Evolutionary conservation across 2,888 invertebrate species (phyloP).

Genomic region (Drosophila infuscata): DNA sequence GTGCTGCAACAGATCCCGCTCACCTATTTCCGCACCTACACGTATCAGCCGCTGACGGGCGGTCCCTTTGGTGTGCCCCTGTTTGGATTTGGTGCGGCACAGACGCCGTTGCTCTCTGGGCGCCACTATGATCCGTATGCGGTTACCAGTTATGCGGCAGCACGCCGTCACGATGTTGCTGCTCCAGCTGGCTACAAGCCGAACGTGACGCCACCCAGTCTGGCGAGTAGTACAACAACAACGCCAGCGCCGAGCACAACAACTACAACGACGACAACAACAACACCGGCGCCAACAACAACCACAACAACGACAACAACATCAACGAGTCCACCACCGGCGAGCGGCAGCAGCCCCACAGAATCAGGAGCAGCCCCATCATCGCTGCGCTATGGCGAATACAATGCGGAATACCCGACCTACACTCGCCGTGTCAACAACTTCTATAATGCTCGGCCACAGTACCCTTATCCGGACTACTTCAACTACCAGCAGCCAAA

Average conservation of each 20-base stretch:
- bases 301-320: constrained; percentile 52
- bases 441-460: constrained; percentile 76
- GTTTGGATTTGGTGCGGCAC: constrained; percentile 72
- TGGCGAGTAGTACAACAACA: constrained; percentile 33
- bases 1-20: constrained; percentile 83
- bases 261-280: constrained; percentile 39
- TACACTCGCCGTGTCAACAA: constrained; percentile 80
- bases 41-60: constrained; percentile 82
- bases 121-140: constrained; percentile 72
- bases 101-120: constrained; percentile 70
- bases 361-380: constrained; percentile 40
- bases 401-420: constrained; percentile 72
- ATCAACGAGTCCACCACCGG: constrained; percentile 44
- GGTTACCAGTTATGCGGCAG: constrained; percentile 65
- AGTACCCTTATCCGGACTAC: constrained; percentile 84
- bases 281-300: constrained; percentile 56
- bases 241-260: constrained; percentile 37
- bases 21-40: constrained; percentile 84
- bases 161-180: constrained; percentile 52
- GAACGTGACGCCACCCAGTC: constrained; percentile 60
- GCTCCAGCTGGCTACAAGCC: constrained; percentile 27
- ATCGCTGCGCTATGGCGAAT: constrained; percentile 32
- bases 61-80: constrained; percentile 75
- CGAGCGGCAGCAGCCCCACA: constrained; percentile 40
- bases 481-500: constrained; percentile 67